Evolutionary conservation across 2,888 invertebrate species (phyloP).

Genomic region (Calliopum simillimum): DNA sequence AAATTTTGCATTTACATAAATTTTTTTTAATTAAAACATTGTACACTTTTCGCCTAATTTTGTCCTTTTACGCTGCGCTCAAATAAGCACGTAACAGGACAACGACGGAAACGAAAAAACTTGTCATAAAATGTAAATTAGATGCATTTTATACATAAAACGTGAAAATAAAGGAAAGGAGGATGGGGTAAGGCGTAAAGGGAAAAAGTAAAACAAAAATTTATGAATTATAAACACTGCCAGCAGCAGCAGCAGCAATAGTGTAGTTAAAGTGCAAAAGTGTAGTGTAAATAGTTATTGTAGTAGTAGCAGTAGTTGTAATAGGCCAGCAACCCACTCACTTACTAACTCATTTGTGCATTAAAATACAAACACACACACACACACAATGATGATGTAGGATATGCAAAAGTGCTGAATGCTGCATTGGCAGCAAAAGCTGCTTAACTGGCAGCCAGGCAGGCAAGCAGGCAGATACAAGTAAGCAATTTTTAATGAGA

Average conservation of each 20-base stretch:
- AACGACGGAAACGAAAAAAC: background rate
- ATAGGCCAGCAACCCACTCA: constrained; percentile 4
- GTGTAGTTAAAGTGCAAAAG: background rate
- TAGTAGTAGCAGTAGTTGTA: constrained; percentile 43
- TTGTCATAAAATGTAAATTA: constrained; percentile 30
- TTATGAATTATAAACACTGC: constrained; percentile 15
- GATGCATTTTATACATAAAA: constrained; percentile 17
- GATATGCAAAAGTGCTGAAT: constrained; percentile 11
- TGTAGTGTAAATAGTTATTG: constrained; percentile 30
- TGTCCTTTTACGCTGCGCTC: background rate
- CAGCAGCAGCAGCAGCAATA: background rate
- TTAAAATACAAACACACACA: constrained; percentile 15
- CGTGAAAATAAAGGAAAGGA: no score
- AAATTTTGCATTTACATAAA: background rate
- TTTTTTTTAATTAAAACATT: constrained; percentile 10
- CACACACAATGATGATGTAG: constrained; percentile 7
- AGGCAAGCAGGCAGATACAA: constrained; percentile 7
- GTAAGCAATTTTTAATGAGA: constrained; percentile 37
- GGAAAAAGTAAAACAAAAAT: background rate
- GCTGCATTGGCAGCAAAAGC: constrained; percentile 22
- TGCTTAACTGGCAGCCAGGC: no score
- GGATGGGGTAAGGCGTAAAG: background rate
- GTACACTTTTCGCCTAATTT: background rate
- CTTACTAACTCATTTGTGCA: constrained; percentile 11
- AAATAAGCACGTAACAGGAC: background rate